Evolutionary conservation across 2,888 invertebrate genomes (phyloP).

Genomic region (Fragum sueziense): DNA sequence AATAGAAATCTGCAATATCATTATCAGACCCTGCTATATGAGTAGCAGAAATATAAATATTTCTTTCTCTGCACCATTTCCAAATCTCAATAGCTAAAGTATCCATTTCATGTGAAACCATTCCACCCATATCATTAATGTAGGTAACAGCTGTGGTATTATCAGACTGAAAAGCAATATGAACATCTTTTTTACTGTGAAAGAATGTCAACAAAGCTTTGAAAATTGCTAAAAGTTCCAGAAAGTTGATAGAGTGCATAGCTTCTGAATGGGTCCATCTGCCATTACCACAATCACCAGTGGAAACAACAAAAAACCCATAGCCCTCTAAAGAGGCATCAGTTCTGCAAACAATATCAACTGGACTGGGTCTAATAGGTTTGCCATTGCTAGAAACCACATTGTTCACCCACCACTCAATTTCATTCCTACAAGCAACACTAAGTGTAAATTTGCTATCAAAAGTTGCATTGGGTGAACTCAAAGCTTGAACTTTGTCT

Average conservation of each 20-base stretch:
- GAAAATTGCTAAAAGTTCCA: slow-evolving; percentile 26
- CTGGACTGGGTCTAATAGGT: slow-evolving; percentile 13
- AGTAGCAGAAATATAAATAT: slow-evolving; percentile 39
- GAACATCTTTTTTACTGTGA: neutral
- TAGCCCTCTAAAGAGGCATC: slow-evolving; percentile 37
- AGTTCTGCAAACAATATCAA: slow-evolving; percentile 11
- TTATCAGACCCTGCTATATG: no score
- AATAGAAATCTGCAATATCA: no score
- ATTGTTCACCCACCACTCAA: slow-evolving; percentile 35
- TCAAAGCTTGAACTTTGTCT: no score
- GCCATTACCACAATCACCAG: slow-evolving; percentile 11
- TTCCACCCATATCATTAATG: slow-evolving; percentile 35
- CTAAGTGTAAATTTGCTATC: no score
- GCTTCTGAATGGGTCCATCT: slow-evolving; percentile 31
- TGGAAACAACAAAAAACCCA: slow-evolving; percentile 1
- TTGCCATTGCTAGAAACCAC: slow-evolving; percentile 42
- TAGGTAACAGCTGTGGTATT: slow-evolving; percentile 29
- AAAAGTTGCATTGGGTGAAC: no score
- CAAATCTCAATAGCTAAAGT: slow-evolving; percentile 24
- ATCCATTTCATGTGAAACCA: slow-evolving; percentile 29
- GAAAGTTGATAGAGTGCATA: slow-evolving; percentile 26
- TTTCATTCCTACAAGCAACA: neutral
- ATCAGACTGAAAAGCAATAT: slow-evolving; percentile 27
- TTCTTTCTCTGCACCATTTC: slow-evolving; percentile 35
- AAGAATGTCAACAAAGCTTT: slow-evolving; percentile 14